phyloP scores from a whole-genome alignment of 2,888 invertebrate species.

The Thysanoteuthis rhombus region DNA sequence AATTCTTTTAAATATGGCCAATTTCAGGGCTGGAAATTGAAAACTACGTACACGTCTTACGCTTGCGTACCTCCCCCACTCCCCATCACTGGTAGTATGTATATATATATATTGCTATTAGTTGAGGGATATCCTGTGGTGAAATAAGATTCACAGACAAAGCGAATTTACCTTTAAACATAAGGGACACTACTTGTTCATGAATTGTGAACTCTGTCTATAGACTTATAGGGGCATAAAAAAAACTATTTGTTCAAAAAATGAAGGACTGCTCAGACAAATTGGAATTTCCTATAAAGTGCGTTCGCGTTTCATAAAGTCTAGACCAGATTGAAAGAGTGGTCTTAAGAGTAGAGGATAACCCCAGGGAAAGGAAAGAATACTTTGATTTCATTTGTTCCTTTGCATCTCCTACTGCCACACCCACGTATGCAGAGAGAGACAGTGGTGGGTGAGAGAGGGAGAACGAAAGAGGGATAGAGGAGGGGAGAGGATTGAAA shows the following conservation, averaged over 20 bases:
- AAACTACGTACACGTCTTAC: too few relatives aligned
- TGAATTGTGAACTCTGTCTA: background rate
- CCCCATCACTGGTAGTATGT: too few relatives aligned
- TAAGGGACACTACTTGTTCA: background rate
- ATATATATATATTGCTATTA: too few relatives aligned
- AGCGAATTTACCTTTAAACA: background rate
- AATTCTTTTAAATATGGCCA: too few relatives aligned
- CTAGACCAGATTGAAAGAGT: background rate
- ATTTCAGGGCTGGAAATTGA: too few relatives aligned
- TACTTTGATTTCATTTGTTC: background rate
- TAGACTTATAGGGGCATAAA: background rate
- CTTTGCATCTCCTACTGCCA: background rate
- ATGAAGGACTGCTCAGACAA: background rate
- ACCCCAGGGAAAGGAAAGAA: background rate
- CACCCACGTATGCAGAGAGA: too few relatives aligned
- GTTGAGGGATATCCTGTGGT: background rate
- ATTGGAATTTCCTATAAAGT: background rate
- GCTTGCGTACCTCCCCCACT: too few relatives aligned
- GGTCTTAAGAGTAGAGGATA: background rate
- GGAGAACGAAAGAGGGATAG: too few relatives aligned
- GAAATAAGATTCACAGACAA: background rate
- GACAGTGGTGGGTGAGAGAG: too few relatives aligned
- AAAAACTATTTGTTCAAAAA: background rate
- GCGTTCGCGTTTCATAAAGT: background rate
- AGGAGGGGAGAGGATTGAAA: background rate